These are phyloP conservation scores for Cephalopterus ornatus DNA, from an alignment of 2,113 vertebrate genomes.

Conservation along the genomic window DNA sequence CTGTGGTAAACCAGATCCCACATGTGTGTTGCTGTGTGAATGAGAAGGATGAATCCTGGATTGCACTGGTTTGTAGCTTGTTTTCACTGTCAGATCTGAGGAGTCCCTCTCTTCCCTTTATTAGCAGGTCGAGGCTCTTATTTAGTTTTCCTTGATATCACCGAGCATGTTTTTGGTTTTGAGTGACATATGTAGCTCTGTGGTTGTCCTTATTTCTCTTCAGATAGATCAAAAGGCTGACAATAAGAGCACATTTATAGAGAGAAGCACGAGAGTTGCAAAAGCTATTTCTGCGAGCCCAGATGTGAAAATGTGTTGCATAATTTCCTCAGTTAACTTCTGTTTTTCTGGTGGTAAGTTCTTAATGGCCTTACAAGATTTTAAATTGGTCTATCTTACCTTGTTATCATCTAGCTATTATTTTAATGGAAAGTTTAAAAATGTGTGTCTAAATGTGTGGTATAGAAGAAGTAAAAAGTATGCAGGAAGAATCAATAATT, in stretches of 20 bases:
- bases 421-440: neutral
- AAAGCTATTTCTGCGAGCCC: neutral
- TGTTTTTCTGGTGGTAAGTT: neutral
- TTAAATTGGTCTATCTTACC: neutral
- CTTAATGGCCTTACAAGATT: neutral
- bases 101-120: neutral
- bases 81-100: neutral
- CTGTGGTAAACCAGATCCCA: neutral
- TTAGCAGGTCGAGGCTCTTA: neutral
- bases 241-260: neutral
- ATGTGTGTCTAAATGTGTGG: neutral
- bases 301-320: neutral
- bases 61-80: neutral
- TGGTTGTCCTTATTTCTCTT: neutral
- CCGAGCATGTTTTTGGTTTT: neutral
- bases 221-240: neutral
- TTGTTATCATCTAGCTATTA: neutral
- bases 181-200: neutral
- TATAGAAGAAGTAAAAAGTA: neutral
- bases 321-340: neutral
- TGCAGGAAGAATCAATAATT: neutral
- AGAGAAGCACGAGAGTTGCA: neutral
- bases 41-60: neutral
- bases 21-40: neutral
- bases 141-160: neutral